Evolutionary conservation across 1,140 invertebrate species (phyloP).

Genomic region (Caenorhabditis inopinata): DNA sequence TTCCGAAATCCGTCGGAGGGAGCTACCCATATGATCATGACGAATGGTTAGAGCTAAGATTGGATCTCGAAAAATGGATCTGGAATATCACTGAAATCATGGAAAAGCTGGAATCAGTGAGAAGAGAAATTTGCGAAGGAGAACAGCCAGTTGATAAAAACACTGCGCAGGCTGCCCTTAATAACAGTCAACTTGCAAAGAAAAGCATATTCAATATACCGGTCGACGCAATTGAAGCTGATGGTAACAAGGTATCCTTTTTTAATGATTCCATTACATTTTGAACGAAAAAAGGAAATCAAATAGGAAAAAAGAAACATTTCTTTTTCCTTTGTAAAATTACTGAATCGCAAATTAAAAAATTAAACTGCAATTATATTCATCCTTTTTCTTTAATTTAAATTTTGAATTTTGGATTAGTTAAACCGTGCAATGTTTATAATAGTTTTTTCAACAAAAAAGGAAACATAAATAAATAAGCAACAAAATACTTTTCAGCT

Average conservation of each 20-base stretch:
- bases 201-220: constrained; percentile 15
- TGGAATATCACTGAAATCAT: constrained; percentile 32
- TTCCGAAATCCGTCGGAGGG: constrained; percentile 89
- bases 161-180: not conserved
- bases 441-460: too few species aligned
- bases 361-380: too few species aligned
- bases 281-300: too few species aligned
- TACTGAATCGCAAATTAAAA: not conserved
- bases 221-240: not conserved
- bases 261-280: not conserved
- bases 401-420: too few species aligned
- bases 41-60: constrained; percentile 89
- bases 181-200: not conserved
- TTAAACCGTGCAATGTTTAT: too few species aligned
- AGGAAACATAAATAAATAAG: too few species aligned
- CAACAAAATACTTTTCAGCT: too few species aligned
- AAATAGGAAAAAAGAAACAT: too few species aligned
- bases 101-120: not conserved
- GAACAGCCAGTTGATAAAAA: not conserved
- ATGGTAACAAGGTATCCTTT: constrained; percentile 2
- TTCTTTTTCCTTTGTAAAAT: too few species aligned
- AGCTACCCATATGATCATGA: constrained; percentile 89
- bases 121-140: constrained; percentile 10
- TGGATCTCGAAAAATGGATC: constrained; percentile 69
- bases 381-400: too few species aligned